phyloP scores from a whole-genome alignment of 2,797 vertebrate species.

The Melanotaenia nigrans region DNA sequence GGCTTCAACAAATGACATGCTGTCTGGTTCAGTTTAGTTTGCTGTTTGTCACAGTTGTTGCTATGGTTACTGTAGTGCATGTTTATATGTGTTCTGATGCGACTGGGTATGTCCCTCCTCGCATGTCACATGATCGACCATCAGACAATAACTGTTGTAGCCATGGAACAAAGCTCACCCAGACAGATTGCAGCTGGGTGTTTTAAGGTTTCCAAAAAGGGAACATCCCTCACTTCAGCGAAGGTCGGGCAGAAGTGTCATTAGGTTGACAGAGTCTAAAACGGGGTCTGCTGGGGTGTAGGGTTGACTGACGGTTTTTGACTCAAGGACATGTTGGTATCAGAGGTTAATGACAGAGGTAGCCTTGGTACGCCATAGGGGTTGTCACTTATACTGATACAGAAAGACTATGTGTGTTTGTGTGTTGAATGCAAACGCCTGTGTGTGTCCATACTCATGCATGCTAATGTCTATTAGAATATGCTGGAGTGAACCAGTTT shows the following conservation, averaged over 20 bases:
- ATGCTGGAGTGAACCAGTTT: background rate
- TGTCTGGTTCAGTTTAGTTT: constrained; percentile 24
- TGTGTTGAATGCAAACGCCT: background rate
- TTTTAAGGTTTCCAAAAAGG: constrained; percentile 45
- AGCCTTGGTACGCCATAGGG: constrained; percentile 66
- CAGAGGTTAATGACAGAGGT: constrained; percentile 77
- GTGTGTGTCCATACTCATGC: constrained; percentile 10
- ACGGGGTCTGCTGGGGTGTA: constrained; percentile 48
- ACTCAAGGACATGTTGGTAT: constrained; percentile 74
- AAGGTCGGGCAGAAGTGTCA: constrained; percentile 71
- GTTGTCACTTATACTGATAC: constrained; percentile 68
- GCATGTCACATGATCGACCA: constrained; percentile 65
- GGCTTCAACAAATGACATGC: constrained; percentile 39
- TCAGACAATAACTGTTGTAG: constrained; percentile 40
- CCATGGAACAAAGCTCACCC: constrained; percentile 61
- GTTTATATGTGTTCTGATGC: constrained; percentile 14
- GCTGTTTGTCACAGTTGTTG: constrained; percentile 37
- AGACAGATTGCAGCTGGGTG: constrained; percentile 66
- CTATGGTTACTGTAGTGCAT: constrained; percentile 8
- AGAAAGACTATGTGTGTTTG: constrained; percentile 27
- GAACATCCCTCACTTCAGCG: constrained; percentile 62
- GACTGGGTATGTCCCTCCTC: constrained; percentile 43
- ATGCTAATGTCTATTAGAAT: background rate
- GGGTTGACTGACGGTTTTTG: constrained; percentile 71
- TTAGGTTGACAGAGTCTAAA: constrained; percentile 75